These are phyloP conservation scores for Drosophila mauritiana DNA, from an alignment of 1,140 invertebrate species.

Conservation along the genomic window DNA sequence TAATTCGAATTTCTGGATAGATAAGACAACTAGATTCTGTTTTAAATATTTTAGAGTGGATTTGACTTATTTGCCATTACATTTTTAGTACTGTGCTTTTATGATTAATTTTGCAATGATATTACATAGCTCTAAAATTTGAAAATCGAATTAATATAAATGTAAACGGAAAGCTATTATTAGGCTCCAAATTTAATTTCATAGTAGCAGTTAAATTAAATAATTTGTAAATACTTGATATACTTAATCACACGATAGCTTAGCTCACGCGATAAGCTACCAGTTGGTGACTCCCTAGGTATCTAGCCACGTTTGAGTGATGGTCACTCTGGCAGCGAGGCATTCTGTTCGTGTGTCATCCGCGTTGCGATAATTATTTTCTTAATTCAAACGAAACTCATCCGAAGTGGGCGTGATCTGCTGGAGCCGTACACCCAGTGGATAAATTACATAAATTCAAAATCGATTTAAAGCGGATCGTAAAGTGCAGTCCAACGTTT, in stretches of 20 bases:
- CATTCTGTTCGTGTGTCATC: slow-evolving; percentile 63
- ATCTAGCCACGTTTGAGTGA: neutral
- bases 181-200: too few relatives aligned
- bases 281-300: neutral
- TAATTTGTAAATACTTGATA: too few relatives aligned
- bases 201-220: too few relatives aligned
- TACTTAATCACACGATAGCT: neutral
- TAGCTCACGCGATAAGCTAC: neutral
- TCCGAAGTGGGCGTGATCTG: slow-evolving; percentile 41
- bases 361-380: slow-evolving; percentile 71
- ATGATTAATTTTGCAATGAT: too few relatives aligned
- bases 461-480: neutral
- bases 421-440: neutral
- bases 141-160: too few relatives aligned
- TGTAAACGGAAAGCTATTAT: too few relatives aligned
- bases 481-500: neutral
- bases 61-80: too few relatives aligned
- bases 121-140: too few relatives aligned
- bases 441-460: slow-evolving; percentile 6
- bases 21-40: neutral
- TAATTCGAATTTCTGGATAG: neutral
- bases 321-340: slow-evolving; percentile 40
- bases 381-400: slow-evolving; percentile 59
- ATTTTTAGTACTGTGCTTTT: too few relatives aligned
- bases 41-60: too few relatives aligned